phyloP scores from a whole-genome alignment of 1,140 invertebrate species.

The Neoseiulus cucumeris region DNA sequence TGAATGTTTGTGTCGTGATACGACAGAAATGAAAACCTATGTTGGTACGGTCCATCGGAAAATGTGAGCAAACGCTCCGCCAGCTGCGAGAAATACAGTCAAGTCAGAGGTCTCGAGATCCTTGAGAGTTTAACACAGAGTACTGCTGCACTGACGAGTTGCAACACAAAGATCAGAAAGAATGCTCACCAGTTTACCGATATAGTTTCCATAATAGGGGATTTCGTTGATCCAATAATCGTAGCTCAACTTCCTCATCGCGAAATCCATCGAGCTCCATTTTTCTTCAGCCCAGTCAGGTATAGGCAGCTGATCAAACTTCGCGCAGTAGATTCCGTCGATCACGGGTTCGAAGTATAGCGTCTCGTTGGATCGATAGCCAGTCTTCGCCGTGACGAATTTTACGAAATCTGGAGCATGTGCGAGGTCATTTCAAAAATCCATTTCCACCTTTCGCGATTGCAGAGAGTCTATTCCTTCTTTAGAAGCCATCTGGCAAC shows the following conservation, averaged over 20 bases:
- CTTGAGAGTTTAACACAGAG: no score
- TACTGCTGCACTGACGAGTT: no score
- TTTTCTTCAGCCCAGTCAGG: neutral
- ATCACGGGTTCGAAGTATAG: neutral
- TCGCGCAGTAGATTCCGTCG: neutral
- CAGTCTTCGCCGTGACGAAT: neutral
- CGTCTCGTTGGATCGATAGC: neutral
- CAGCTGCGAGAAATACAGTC: no score
- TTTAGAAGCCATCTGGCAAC: no score
- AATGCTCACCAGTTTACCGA: neutral
- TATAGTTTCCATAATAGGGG: neutral
- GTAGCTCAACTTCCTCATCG: neutral
- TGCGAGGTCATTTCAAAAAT: no score
- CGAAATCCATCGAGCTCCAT: neutral
- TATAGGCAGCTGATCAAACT: neutral
- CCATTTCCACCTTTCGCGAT: no score
- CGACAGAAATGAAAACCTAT: neutral
- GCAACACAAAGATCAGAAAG: no score
- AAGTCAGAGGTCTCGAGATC: no score
- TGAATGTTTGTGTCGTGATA: constrained; percentile 5
- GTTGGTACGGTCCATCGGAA: neutral
- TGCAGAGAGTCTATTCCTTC: no score
- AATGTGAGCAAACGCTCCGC: no score
- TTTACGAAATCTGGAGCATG: neutral
- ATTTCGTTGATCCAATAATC: neutral